Percentiles rank a stretch among this genome's conserved stretches.
These are phyloP conservation scores for Phrynocephalus forsythii DNA, from an alignment of 2,797 vertebrate species.

Conservation along the genomic window DNA sequence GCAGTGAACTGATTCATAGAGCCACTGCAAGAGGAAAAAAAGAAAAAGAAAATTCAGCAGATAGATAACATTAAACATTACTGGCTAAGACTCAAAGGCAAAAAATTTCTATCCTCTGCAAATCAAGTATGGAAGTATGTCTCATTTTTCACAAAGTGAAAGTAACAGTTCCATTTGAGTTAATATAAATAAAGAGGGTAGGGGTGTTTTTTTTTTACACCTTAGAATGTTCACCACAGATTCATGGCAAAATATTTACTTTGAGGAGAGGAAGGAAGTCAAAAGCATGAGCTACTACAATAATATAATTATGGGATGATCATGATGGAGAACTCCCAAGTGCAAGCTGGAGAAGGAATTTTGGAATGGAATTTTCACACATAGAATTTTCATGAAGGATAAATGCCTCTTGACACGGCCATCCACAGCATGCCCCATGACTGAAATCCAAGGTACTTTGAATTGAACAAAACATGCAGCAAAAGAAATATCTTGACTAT, in stretches of 20 bases:
- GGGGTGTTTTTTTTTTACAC: not conserved
- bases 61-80: not conserved
- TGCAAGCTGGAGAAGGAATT: rapidly evolving
- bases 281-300: rapidly evolving
- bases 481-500: not conserved
- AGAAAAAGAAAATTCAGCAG: rapidly evolving
- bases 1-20: slow-evolving; percentile 99
- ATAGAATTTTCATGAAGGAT: not conserved
- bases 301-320: not conserved
- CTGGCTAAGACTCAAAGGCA: not conserved
- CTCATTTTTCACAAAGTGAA: not conserved
- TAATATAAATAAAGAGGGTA: rapidly evolving
- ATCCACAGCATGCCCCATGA: rapidly evolving
- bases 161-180: rapidly evolving
- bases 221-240: not conserved
- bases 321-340: not conserved
- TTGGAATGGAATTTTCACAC: too few relatives aligned
- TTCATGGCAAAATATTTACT: rapidly evolving
- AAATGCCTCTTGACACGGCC: rapidly evolving
- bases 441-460: not conserved
- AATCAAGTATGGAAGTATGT: not conserved
- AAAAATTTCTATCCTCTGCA: not conserved
- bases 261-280: too few relatives aligned
- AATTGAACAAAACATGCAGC: rapidly evolving
- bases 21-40: slow-evolving; percentile 79